Percentiles rank a stretch among this genome's conserved stretches.
phyloP scores from a whole-genome alignment of 2,113 vertebrate species.

The Anoplopoma fimbria region DNA sequence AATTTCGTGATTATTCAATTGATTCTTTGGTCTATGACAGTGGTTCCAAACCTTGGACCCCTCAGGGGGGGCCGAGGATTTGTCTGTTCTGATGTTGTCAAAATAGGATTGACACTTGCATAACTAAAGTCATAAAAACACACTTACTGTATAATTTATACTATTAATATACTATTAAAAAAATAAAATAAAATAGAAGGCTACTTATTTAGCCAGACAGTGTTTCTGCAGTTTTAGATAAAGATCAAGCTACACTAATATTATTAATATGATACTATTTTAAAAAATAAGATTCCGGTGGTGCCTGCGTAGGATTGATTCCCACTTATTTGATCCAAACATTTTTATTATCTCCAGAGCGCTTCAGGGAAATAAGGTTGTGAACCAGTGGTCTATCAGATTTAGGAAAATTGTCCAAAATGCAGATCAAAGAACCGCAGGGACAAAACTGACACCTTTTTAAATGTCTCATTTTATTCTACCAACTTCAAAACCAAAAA shows the following conservation, averaged over 20 bases:
- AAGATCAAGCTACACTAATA: not conserved
- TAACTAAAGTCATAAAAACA: not conserved
- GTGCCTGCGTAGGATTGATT: not conserved
- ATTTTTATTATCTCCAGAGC: not conserved
- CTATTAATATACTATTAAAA: not conserved
- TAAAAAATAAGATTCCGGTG: not conserved
- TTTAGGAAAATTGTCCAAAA: too few relatives aligned
- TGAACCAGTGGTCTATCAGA: not conserved
- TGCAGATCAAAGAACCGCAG: not conserved
- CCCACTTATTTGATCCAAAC: not conserved
- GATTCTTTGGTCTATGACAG: not conserved
- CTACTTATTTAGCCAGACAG: not conserved
- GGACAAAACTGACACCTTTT: not conserved
- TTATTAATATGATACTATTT: not conserved
- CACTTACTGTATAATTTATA: not conserved
- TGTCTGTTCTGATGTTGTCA: too few relatives aligned
- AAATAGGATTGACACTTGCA: too few relatives aligned
- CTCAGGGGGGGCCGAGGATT: too few relatives aligned
- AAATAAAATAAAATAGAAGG: not conserved
- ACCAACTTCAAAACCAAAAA: not conserved
- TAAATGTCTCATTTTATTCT: not conserved
- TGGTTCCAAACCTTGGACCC: too few relatives aligned
- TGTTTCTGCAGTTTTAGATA: too few relatives aligned
- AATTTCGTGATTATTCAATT: not conserved
- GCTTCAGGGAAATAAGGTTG: too few relatives aligned